Conservation (phyloP, 1,140 invertebrate genomes). For the Fopius arisanus region DNA sequence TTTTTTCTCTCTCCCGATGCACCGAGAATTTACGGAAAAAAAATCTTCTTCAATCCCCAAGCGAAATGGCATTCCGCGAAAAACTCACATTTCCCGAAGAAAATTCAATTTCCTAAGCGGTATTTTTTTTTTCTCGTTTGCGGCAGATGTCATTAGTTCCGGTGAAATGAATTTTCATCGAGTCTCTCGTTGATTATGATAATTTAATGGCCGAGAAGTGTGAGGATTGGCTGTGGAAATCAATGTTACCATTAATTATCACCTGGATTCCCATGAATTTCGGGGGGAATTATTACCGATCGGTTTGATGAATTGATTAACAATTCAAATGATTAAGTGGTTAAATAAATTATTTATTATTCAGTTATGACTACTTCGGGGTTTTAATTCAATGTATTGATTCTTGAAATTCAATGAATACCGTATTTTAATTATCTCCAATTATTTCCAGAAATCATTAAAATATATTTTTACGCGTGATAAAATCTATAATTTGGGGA, state of each 20-base stretch:
- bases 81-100: background rate
- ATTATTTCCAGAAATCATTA: too few relatives aligned
- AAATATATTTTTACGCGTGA: too few relatives aligned
- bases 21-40: too few relatives aligned
- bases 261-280: background rate
- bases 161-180: background rate
- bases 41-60: too few relatives aligned
- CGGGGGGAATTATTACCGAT: background rate
- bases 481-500: too few relatives aligned
- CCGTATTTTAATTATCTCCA: too few relatives aligned
- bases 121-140: background rate
- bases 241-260: background rate
- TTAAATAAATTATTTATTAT: background rate
- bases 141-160: background rate
- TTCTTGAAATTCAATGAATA: background rate
- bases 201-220: background rate
- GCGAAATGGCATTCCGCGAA: too few relatives aligned
- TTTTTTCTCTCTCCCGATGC: too few relatives aligned
- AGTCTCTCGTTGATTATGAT: background rate
- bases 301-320: constrained; percentile 1
- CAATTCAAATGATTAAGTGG: background rate
- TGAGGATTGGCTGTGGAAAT: background rate
- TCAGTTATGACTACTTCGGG: background rate
- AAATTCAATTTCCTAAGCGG: constrained; percentile 24
- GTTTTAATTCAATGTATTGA: background rate